A percentile compares a stretch with the other conserved stretches of the same genome.
phyloP scores from a whole-genome alignment of 2,113 vertebrate species.

The Pollachius pollachius region DNA sequence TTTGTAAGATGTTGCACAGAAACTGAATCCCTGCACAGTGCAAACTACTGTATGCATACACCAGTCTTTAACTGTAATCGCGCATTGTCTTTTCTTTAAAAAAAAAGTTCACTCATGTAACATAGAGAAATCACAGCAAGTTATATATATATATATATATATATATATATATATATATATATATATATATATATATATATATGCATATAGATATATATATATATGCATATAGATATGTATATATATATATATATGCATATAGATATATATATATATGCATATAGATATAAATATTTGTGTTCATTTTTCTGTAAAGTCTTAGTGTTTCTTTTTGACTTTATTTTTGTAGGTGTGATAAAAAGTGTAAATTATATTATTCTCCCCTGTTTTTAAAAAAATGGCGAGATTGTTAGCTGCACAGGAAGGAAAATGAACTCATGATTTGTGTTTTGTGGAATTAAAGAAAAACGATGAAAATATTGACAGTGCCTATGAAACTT shows the following conservation, averaged over 20 bases:
- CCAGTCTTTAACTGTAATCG: constrained; percentile 49
- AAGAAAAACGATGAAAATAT: constrained; percentile 59
- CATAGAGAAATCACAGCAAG: constrained; percentile 67
- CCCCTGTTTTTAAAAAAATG: constrained; percentile 65
- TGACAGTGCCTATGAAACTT: no score
- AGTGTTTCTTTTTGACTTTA: constrained; percentile 73
- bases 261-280: no score
- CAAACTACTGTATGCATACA: constrained; percentile 74
- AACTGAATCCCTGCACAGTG: constrained; percentile 59
- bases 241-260: no score
- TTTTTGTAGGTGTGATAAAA: constrained; percentile 77
- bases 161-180: no score
- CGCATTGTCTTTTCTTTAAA: constrained; percentile 39
- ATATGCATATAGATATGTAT: no score
- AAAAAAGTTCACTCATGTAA: constrained; percentile 62
- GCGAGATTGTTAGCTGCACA: constrained; percentile 72
- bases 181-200: no score
- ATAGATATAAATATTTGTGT: constrained; percentile 1
- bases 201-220: constrained; percentile 60
- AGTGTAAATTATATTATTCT: constrained; percentile 79
- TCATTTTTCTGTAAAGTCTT: constrained; percentile 71
- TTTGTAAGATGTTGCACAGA: constrained; percentile 60
- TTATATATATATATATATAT: constrained; percentile 46
- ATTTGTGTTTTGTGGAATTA: constrained; percentile 77
- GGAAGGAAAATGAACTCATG: constrained; percentile 58